Base-by-base conservation (phyloP, 2,113 vertebrate genomes). In the Corythornis vintsioides region DNA sequence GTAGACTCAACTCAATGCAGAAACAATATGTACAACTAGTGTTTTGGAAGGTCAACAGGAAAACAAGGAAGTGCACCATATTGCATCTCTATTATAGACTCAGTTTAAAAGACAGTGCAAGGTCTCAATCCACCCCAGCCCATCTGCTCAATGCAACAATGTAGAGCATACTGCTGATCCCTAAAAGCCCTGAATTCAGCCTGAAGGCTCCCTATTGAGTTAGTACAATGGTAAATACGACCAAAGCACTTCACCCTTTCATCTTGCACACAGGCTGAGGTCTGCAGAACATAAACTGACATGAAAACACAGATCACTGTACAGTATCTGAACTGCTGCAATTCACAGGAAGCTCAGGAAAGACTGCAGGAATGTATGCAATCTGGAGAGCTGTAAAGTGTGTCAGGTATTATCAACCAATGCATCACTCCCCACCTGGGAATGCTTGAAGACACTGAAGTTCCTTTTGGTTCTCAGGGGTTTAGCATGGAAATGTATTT, bases 301-400 rank as follows among this genome's bases (percentile, higher is more conserved):
- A 16, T 21, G 20, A 76, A 64, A 79, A 40, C 9, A 47, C 56
- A 69, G 72, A 65, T 12, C 13, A 26, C 15, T 0, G 0, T 10
- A 50, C 26, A 57, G 24, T 1, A 3, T 47, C 47, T 3, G 0
- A 47, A 67, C 9, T 10, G 3, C 8, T 0, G 0, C 22, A 16
- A 17, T 25, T 25, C 6, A 3, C 2, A 2, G 18, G 11, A 84
- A 75, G 18, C 13, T 70, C 29, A 19, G 47, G 29, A 71, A 60
- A 45, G 15, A 8, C 1, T 0, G 5, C 25, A 64, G 42, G 35
- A 94, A 64, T 0, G 1, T 7, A 47, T 6, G 9, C 3, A 69
- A 48, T 11, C 24, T 2, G 3, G 8, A 57, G n/a, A 5, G 81
- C 26, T 2, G 3, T 43, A 28, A 78, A 28, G 28, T 50, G 18